Conservation (phyloP, 2,113 vertebrate species). For the Cyanistes caeruleus region DNA sequence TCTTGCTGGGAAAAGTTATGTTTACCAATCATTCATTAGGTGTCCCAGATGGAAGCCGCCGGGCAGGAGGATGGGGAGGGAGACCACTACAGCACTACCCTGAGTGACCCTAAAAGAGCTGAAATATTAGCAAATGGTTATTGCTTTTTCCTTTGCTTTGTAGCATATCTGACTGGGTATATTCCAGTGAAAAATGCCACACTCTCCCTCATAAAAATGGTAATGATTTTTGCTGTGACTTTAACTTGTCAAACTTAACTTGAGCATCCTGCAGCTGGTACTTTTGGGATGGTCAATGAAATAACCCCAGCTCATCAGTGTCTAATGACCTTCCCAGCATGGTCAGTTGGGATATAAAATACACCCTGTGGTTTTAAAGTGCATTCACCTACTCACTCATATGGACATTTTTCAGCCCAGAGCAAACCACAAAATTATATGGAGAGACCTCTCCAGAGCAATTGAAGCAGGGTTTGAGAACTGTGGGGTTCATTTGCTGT, state of each 20-base stretch:
- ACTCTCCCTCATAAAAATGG: background rate
- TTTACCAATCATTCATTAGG: slow-evolving; percentile 52
- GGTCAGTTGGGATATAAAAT: background rate
- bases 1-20: slow-evolving; percentile 52
- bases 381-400: background rate
- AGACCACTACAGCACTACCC: background rate
- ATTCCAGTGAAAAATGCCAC: background rate
- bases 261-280: background rate
- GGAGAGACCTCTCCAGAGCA: background rate
- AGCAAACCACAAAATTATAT: background rate
- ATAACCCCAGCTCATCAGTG: background rate
- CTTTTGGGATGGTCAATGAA: fast-evolving
- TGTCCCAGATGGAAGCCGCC: background rate
- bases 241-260: background rate
- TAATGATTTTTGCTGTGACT: background rate
- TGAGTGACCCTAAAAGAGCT: background rate
- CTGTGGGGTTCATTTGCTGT: background rate
- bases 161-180: background rate
- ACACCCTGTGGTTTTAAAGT: background rate
- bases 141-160: background rate
- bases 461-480: background rate
- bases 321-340: background rate
- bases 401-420: background rate
- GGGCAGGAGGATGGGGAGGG: background rate
- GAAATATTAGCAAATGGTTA: background rate